A percentile compares a stretch with the other conserved stretches of the same genome.
phyloP scores from a whole-genome alignment of 1,140 invertebrate species.

The Pseudoatta argentina region DNA sequence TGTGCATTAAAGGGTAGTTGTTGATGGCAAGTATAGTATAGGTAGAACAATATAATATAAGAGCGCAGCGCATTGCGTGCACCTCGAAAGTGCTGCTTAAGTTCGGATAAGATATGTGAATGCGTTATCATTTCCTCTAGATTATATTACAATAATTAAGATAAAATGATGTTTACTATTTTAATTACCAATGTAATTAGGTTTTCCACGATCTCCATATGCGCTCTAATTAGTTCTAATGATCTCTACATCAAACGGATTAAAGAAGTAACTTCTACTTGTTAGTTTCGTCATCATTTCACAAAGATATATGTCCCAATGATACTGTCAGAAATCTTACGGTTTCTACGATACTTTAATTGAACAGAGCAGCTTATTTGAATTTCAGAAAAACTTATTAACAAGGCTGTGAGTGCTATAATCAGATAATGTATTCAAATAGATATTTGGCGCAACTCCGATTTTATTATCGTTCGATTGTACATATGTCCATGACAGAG shows the following conservation, averaged over 20 bases:
- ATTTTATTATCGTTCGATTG: slow-evolving; percentile 28
- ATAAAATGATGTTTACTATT: slow-evolving; percentile 1
- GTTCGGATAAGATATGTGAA: not conserved
- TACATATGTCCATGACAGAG: slow-evolving; percentile 9
- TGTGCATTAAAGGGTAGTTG: slow-evolving; percentile 53
- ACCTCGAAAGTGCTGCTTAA: not conserved
- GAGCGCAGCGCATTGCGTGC: not conserved
- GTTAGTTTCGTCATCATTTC: slow-evolving; percentile 4
- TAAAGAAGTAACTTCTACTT: not conserved
- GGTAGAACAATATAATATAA: slow-evolving; percentile 12
- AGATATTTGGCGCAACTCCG: not conserved
- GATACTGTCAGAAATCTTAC: not conserved
- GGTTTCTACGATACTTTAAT: slow-evolving; percentile 38
- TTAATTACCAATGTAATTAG: not conserved
- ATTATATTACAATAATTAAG: slow-evolving; percentile 19
- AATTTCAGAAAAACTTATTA: slow-evolving; percentile 8
- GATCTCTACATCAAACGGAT: not conserved
- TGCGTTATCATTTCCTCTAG: not conserved
- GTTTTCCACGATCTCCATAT: slow-evolving; percentile 7
- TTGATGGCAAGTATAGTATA: slow-evolving; percentile 22
- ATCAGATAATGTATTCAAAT: slow-evolving; percentile 35
- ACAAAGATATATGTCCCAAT: not conserved
- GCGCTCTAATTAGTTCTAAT: slow-evolving; percentile 17
- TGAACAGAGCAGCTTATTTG: not conserved
- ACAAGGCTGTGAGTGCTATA: not conserved